A percentile compares a stretch with the other conserved stretches of the same genome.
phyloP scores from a whole-genome alignment of 2,113 vertebrate genomes.

The Desmodus rotundus region DNA sequence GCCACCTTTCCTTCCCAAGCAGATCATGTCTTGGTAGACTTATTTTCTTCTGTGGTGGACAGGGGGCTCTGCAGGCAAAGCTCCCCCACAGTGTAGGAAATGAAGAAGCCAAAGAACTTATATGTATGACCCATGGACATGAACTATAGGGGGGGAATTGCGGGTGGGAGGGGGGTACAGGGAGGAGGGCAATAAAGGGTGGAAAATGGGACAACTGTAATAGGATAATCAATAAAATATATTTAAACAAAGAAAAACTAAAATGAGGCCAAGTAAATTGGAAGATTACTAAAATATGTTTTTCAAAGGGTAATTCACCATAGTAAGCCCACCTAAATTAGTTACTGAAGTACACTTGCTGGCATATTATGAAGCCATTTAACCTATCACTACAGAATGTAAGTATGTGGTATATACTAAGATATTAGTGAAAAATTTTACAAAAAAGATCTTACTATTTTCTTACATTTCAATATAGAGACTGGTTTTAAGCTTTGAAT shows the following conservation, averaged over 20 bases:
- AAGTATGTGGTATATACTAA: not conserved
- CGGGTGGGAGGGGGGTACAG: no score
- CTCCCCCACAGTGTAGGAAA: no score
- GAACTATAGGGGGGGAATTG: no score
- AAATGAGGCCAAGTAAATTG: not conserved
- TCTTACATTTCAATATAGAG: not conserved
- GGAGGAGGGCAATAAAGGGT: no score
- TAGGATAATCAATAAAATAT: no score
- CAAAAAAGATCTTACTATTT: not conserved
- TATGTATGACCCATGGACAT: no score
- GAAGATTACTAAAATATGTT: not conserved
- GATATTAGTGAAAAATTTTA: not conserved
- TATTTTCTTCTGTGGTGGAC: no score
- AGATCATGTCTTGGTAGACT: no score
- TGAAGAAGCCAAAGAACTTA: no score
- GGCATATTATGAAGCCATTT: not conserved
- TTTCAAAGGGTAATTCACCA: not conserved
- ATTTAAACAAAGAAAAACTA: not conserved
- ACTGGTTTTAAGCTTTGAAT: not conserved
- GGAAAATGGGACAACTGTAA: no score
- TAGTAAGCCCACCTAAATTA: not conserved
- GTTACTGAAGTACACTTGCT: not conserved
- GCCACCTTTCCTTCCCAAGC: no score
- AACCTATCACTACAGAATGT: not conserved
- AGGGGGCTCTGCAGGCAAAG: no score